These are phyloP conservation scores for Riparia riparia DNA, from an alignment of 2,113 vertebrate genomes.

Conservation along the genomic window DNA sequence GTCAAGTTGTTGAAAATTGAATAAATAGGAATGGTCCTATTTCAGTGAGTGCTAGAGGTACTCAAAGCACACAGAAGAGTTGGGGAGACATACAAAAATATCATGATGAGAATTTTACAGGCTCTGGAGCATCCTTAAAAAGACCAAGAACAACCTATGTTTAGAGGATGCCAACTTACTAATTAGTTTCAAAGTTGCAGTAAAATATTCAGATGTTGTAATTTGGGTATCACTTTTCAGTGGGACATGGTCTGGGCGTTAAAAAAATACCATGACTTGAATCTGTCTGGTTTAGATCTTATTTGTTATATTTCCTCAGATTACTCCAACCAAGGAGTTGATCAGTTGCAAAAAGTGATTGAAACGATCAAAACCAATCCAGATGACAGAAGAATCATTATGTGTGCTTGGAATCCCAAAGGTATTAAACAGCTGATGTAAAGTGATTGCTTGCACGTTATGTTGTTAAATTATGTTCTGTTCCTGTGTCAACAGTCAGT, in stretches of 20 bases:
- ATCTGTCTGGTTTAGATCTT: background rate
- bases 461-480: background rate
- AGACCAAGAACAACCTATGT: background rate
- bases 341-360: slow-evolving; percentile 93
- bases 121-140: background rate
- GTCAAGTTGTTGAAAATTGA: background rate
- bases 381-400: slow-evolving; percentile 94
- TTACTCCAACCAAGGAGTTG: slow-evolving; percentile 92
- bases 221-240: background rate
- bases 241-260: background rate
- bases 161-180: background rate
- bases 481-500: background rate
- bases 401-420: slow-evolving; percentile 97
- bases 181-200: background rate
- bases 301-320: slow-evolving; percentile 76
- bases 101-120: background rate
- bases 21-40: background rate
- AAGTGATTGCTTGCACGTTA: background rate
- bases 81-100: background rate
- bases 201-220: background rate
- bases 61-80: background rate
- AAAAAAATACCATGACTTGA: background rate
- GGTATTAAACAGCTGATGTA: slow-evolving; percentile 58
- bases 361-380: slow-evolving; percentile 92
- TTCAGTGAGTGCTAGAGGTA: background rate